phyloP scores from a whole-genome alignment of 92 coral and sea anemone genomes.

The Ricordea florida region DNA sequence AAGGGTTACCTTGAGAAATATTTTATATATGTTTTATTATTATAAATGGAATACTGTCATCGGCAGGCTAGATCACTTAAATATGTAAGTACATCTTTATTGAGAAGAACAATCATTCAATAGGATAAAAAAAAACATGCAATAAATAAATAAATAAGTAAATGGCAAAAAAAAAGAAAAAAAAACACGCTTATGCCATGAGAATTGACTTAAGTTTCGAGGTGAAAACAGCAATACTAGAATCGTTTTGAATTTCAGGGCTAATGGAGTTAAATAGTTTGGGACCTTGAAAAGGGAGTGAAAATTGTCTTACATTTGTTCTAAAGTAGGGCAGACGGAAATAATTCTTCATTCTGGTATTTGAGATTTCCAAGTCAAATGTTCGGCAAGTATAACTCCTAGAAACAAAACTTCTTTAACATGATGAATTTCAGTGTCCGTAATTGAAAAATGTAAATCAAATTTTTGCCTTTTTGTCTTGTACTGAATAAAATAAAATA shows the following conservation, averaged over 20 bases:
- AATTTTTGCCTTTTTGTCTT: slow-evolving; percentile 13
- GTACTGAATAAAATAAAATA: slow-evolving; percentile 27
- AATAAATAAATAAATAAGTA: no score
- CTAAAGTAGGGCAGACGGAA: slow-evolving; percentile 36
- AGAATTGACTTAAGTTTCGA: slow-evolving; percentile 11
- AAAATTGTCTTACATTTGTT: slow-evolving; percentile 34
- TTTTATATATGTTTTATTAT: no score
- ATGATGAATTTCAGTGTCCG: slow-evolving; percentile 5
- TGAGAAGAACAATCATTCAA: no score
- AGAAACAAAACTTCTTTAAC: slow-evolving; percentile 37
- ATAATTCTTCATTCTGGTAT: slow-evolving; percentile 20
- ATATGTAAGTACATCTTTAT: no score
- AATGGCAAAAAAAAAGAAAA: no score
- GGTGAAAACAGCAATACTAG: slow-evolving; percentile 8
- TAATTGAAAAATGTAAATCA: background rate
- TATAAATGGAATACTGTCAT: no score
- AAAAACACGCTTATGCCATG: no score
- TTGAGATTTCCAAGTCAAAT: slow-evolving; percentile 37
- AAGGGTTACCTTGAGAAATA: no score
- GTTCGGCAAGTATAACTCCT: slow-evolving; percentile 44
- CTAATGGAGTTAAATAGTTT: slow-evolving; percentile 27
- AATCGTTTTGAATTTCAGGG: slow-evolving; percentile 2
- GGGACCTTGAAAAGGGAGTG: slow-evolving; percentile 33
- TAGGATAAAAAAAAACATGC: no score
- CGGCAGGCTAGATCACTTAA: no score